Base-by-base conservation (phyloP, 2,888 invertebrate species). In the Diarsia rubi region DNA sequence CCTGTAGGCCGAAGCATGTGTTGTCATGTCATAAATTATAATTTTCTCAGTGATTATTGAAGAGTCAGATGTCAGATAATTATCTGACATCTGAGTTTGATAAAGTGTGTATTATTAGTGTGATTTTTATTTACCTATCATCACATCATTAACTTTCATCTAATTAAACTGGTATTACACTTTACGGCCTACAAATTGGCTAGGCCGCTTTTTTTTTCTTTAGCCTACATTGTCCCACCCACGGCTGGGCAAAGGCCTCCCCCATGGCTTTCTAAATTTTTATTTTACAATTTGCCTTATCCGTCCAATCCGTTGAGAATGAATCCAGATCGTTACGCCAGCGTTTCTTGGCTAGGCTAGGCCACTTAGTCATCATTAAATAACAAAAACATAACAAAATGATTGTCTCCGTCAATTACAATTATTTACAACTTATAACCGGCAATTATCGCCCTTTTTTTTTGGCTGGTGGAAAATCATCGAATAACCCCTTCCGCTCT, bases 361-460 rank as follows among this genome's bases (percentile, higher is more conserved):
- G 81, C 79, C 66, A 63, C 37, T 5, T 21, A 62, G 9, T 60
- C 24, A 47, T 49, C 42, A n/a, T 21, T 45, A 49, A 42, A 6
- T 49, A 52, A 49, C 44, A 31, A 24, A 31, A 54, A n/a, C 14
- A 52, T 24, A 42, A 63, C 47, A 65, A 60, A 52, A 54, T 57
- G 47, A 67, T 27, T 67, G 45, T 65, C 31, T 44, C 31, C 67
- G 16, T 72, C n/a, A 11, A 45, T 59, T 68, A 0, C 9, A 21
- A 64, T 57, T 80, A 81, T 82, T 72, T 81, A 77, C 82, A 82
- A 27, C 19, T 57, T 65, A 60, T 27, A 66, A 65, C 73, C 31
- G 24, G 57, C 74, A 37, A 64, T 54, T 69, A 37, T 60, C 31
- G 37, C 49, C 19, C 16, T 66, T 21, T n/a, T n/a, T n/a, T n/a